phyloP scores from a whole-genome alignment of 37 sponge, comb jelly and placozoan species.

The Ianthella basta region DNA sequence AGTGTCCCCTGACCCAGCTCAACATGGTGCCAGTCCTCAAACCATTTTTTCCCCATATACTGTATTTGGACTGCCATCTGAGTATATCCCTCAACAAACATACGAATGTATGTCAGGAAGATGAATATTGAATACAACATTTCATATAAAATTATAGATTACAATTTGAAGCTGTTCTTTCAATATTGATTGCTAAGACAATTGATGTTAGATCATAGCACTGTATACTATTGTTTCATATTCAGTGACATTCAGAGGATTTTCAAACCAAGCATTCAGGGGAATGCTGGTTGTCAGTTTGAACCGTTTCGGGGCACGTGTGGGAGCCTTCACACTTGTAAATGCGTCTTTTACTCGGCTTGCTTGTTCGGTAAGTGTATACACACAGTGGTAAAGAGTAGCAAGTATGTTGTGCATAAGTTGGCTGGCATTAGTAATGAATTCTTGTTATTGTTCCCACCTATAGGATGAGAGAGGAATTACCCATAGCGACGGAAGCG shows the following conservation, averaged over 20 bases:
- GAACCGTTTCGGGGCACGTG: background rate
- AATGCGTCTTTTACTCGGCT: background rate
- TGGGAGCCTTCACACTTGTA: background rate
- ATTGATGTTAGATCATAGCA: background rate
- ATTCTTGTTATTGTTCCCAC: background rate
- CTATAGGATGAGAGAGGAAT: constrained; percentile 12
- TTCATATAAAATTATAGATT: too few species aligned
- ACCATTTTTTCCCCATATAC: background rate
- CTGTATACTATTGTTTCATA: too few species aligned
- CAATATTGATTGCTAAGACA: too few species aligned
- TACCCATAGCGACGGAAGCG: background rate
- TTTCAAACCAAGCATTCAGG: background rate
- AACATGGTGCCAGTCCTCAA: background rate
- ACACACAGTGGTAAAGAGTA: background rate
- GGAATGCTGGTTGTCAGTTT: background rate
- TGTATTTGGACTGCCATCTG: background rate
- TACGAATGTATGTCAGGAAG: background rate
- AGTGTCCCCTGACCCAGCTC: background rate
- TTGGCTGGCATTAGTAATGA: too few species aligned
- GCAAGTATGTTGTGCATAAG: too few species aligned
- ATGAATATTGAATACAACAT: too few species aligned
- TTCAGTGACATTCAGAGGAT: background rate
- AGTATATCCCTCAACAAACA: background rate
- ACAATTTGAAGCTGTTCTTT: too few species aligned
- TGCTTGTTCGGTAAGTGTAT: background rate